Evolutionary conservation across 2,113 vertebrate genomes (phyloP).

Genomic region (Corvus cornix): DNA sequence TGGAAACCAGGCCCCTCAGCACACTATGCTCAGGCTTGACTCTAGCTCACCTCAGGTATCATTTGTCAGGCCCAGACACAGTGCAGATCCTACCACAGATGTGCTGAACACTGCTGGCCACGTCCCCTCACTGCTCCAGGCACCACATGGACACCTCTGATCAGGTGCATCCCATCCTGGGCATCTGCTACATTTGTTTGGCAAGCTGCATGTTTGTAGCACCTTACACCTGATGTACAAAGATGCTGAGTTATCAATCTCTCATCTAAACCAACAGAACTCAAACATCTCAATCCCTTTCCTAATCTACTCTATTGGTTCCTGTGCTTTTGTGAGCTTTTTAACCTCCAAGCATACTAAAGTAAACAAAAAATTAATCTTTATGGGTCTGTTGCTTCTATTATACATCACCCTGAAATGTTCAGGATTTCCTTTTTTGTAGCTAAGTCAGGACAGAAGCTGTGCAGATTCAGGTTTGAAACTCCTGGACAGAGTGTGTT

Average conservation of each 20-base stretch:
- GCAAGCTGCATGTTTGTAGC: not conserved
- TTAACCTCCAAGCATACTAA: not conserved
- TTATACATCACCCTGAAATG: not conserved
- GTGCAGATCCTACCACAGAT: not conserved
- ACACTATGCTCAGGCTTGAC: not conserved
- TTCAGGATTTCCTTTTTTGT: not conserved
- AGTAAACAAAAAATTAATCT: not conserved
- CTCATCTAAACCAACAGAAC: not conserved
- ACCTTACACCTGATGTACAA: not conserved
- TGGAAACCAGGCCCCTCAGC: not conserved
- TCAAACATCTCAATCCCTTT: not conserved
- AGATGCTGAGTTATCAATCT: not conserved
- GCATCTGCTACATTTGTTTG: not conserved
- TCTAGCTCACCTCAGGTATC: not conserved
- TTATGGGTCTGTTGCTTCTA: not conserved
- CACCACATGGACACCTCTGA: fast-evolving
- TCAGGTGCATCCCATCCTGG: not conserved
- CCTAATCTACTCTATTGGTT: not conserved
- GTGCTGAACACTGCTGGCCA: not conserved
- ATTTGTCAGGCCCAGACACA: not conserved
- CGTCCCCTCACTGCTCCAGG: not conserved
- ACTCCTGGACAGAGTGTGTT: not conserved
- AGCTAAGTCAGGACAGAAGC: not conserved
- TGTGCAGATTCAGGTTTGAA: not conserved
- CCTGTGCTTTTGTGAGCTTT: not conserved